These are phyloP conservation scores for Seira sanloemensis DNA, from an alignment of 2,888 invertebrate species.

Conservation along the genomic window DNA sequence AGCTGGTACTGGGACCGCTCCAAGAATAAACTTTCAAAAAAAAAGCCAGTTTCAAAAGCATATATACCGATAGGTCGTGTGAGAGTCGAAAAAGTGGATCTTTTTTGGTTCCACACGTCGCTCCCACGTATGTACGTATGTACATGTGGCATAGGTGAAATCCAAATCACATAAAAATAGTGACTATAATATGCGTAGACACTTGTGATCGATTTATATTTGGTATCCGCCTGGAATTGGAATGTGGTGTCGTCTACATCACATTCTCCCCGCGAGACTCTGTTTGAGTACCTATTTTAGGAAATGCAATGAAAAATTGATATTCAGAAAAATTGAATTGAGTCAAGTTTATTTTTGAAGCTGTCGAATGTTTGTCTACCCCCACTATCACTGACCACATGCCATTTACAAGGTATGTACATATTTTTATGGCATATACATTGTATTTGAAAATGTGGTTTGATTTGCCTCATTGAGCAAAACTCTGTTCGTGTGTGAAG, in stretches of 20 bases:
- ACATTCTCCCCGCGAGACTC: not conserved
- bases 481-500: constrained; percentile 38
- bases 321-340: constrained; percentile 7
- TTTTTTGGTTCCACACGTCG: no score
- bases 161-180: constrained; percentile 44
- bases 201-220: constrained; percentile 59
- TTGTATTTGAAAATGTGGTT: no score
- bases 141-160: no score
- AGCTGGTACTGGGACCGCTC: constrained; percentile 13
- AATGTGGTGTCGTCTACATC: constrained; percentile 44
- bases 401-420: no score
- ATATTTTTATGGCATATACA: no score
- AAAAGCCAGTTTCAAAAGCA: constrained; percentile 35
- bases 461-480: constrained; percentile 51
- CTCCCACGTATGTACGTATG: no score
- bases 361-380: no score
- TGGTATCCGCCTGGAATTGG: constrained; percentile 62
- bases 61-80: no score
- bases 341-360: no score
- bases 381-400: no score
- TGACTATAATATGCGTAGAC: constrained; percentile 52
- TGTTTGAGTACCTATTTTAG: not conserved
- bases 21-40: constrained; percentile 43
- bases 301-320: constrained; percentile 36
- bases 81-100: constrained; percentile 22